These are phyloP conservation scores for Chromobotia macracanthus DNA, from an alignment of 2,797 vertebrate genomes.

Conservation along the genomic window DNA sequence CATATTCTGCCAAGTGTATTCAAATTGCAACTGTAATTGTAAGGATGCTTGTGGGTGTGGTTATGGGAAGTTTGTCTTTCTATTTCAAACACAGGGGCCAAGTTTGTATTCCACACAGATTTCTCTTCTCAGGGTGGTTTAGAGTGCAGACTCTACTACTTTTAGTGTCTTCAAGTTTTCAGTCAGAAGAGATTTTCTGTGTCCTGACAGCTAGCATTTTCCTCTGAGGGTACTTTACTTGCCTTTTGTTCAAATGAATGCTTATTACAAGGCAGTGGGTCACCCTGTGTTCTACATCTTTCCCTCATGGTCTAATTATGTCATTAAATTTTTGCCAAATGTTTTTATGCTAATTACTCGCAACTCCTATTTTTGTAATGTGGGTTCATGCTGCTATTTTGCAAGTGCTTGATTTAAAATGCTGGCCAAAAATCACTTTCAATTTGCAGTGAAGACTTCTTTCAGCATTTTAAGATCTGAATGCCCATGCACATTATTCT, in stretches of 20 bases:
- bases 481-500: neutral
- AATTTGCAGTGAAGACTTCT: neutral
- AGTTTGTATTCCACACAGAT: neutral
- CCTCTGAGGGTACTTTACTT: constrained; percentile 47
- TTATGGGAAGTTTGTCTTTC: constrained; percentile 8
- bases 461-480: neutral
- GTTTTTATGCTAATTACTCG: constrained; percentile 25
- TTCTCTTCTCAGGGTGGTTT: constrained; percentile 1
- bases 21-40: constrained; percentile 62
- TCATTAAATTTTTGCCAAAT: constrained; percentile 57
- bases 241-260: constrained; percentile 69
- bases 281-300: constrained; percentile 49
- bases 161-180: constrained; percentile 1
- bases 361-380: constrained; percentile 1
- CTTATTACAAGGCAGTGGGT: constrained; percentile 66
- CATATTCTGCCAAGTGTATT: constrained; percentile 62
- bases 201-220: constrained; percentile 1
- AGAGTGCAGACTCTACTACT: neutral
- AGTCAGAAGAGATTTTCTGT: neutral
- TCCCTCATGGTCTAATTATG: constrained; percentile 66
- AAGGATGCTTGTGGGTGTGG: constrained; percentile 17
- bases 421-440: neutral
- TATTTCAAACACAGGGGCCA: neutral
- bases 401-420: neutral
- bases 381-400: constrained; percentile 3